Conservation (phyloP, 1,140 invertebrate species). For the Acromyrmex echinatior region DNA sequence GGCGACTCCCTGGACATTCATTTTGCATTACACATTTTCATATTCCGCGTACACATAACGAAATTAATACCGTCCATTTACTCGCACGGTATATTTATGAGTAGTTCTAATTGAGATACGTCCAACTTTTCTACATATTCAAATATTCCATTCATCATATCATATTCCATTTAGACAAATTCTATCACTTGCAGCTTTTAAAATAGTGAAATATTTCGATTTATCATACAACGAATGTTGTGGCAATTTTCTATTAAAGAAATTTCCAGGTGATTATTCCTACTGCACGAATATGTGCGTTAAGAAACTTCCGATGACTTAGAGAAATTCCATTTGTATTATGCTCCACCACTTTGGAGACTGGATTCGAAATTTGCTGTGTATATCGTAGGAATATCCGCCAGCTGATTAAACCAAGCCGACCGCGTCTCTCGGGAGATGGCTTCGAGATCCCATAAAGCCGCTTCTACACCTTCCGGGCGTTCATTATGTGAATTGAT, state of each 20-base stretch:
- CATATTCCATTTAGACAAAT: neutral
- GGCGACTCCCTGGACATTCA: conserved; percentile 37
- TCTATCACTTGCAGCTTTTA: neutral
- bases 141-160: neutral
- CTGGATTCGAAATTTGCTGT: conserved; percentile 48
- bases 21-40: conserved; percentile 36
- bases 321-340: conserved; percentile 55
- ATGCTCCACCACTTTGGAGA: conserved; percentile 39
- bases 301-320: conserved; percentile 45
- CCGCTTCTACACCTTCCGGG: conserved; percentile 57
- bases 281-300: neutral
- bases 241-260: neutral
- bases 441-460: conserved; percentile 65
- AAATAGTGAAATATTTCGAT: conserved; percentile 15
- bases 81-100: too few relatives aligned
- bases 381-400: conserved; percentile 59
- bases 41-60: neutral
- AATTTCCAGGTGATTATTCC: neutral
- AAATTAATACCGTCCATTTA: conserved; percentile 22
- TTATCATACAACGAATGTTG: neutral
- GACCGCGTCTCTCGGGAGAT: conserved; percentile 51
- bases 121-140: neutral
- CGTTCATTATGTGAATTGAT: conserved; percentile 72
- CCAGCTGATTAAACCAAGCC: conserved; percentile 73
- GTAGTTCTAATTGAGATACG: neutral